These are phyloP conservation scores for Uromys caudimaculatus DNA, from an alignment of 2,797 vertebrate genomes.

Conservation along the genomic window DNA sequence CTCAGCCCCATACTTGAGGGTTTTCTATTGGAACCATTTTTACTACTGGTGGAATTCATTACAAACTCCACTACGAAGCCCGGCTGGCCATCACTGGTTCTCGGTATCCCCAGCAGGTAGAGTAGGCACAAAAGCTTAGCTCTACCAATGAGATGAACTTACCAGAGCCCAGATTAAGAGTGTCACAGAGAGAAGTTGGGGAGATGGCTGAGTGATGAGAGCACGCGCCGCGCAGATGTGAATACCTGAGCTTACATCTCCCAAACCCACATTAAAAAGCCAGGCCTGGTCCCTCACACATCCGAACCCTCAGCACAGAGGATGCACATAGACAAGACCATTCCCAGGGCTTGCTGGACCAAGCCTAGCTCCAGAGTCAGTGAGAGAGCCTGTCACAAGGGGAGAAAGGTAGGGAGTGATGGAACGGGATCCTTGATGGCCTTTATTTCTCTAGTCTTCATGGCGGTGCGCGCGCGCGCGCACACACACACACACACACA, in stretches of 20 bases:
- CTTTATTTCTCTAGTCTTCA: not conserved
- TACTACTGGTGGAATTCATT: not conserved
- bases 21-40: not conserved
- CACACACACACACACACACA: not conserved
- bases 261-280: not conserved
- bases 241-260: not conserved
- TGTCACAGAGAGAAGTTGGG: not conserved
- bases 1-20: not conserved
- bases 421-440: not conserved
- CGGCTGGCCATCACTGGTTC: no score
- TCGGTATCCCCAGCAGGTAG: not conserved
- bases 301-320: not conserved
- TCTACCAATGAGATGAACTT: not conserved
- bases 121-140: not conserved
- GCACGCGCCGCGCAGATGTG: not conserved
- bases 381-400: not conserved
- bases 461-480: not conserved
- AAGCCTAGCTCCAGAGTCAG: not conserved
- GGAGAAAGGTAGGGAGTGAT: not conserved
- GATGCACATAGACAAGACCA: not conserved
- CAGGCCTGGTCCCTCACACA: not conserved
- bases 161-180: not conserved
- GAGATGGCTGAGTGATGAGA: not conserved
- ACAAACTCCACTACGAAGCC: not conserved
- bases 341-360: not conserved